Evolutionary conservation across 2,888 invertebrate species (phyloP).

Genomic region (Drosophila emarginata): DNA sequence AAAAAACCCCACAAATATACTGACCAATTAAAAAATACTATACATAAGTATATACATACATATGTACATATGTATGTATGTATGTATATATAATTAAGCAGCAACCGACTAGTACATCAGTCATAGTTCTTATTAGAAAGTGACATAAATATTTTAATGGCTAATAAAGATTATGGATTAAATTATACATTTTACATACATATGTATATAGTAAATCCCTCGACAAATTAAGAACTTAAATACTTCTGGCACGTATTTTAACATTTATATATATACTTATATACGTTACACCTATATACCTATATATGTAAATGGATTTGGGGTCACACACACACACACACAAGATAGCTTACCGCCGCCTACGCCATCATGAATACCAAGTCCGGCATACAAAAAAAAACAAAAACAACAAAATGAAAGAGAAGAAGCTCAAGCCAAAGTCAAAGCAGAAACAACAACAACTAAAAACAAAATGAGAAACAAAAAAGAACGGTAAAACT

Average conservation of each 20-base stretch:
- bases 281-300: too few species aligned
- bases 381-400: conserved; percentile 61
- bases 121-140: conserved; percentile 23
- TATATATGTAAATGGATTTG: neutral
- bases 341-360: conserved; percentile 37
- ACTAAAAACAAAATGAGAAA: neutral
- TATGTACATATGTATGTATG: too few species aligned
- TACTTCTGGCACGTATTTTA: neutral
- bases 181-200: too few species aligned
- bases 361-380: conserved; percentile 63
- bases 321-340: conserved; percentile 9
- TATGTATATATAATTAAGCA: neutral
- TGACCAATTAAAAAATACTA: neutral
- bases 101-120: neutral
- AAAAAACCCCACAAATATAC: neutral
- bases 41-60: neutral
- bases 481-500: conserved; percentile 41
- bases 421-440: neutral
- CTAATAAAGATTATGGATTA: neutral
- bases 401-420: neutral
- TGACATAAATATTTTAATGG: neutral
- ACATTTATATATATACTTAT: too few species aligned
- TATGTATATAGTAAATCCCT: neutral
- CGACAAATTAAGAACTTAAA: neutral
- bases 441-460: neutral